Evolutionary conservation across 2,888 invertebrate genomes (phyloP), one percentile per base, ranked within the genome.

Genomic region (Eupithecia inturbata): DNA sequence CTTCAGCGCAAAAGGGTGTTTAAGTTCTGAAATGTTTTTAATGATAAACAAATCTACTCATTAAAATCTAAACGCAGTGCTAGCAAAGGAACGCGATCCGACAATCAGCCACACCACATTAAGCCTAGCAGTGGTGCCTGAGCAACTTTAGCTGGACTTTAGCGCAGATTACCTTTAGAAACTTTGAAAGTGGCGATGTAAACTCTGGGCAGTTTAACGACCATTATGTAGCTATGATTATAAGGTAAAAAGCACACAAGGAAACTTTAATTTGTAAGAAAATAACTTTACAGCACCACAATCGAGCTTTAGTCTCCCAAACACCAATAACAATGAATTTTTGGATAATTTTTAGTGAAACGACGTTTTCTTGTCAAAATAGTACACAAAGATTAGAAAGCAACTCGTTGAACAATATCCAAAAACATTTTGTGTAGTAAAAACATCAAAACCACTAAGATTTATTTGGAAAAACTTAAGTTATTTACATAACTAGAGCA

Each of bases 81-180:
- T 81, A 85, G 82, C 83, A 83, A 83, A 82, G 80, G 79, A 82
- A 83, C 81, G 79, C 72, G 72, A 69, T 73, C 77, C 77, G 80
- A 83, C 82, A 85, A 80, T 81, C 82, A 90, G 88, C 87, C 90
- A 91, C 91, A 88, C 90, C 92, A 92, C 91, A 89, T 83, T 85
- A 92, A 92, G 91, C 91, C 88, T 88, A 89, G 91, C 91, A 88
- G 89, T 89, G 90, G 90, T 91, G 91, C 87, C 91, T 90, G 92
- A 79, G 92, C 91, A 90, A 82, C 85, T 87, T 84, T 81, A 80
- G 83, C 83, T 83, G 82, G 83, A 85, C 82, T 82, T 82, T 81
- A 86, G 88, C 88, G 89, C 87, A 88, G 82, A 81, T 80, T 79
- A 80, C 73, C 71, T 45, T 69, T 60, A 45, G 70, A 72, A 76